Percentiles rank a stretch among this genome's conserved stretches.
Conservation (phyloP, 2,797 vertebrate species). For the Ctenosaura bakeri region DNA sequence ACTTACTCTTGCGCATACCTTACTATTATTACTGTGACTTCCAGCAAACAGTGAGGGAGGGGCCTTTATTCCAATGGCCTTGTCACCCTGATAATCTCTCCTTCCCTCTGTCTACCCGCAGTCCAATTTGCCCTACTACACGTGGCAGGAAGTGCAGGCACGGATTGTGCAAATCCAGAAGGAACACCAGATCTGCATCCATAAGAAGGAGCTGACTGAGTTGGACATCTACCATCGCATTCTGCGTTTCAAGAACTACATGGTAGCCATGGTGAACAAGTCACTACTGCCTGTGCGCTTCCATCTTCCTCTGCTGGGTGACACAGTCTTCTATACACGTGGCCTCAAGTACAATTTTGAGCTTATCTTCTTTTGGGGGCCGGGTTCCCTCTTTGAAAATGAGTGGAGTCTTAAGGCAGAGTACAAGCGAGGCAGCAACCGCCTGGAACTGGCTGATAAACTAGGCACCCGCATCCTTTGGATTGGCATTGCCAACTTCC, state of each 20-base stretch:
- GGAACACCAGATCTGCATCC: slow-evolving; percentile 99
- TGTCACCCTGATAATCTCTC: slow-evolving; percentile 28
- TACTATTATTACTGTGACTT: background rate
- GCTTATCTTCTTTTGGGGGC: slow-evolving; percentile 99
- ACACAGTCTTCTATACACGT: slow-evolving; percentile 92
- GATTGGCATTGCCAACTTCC: slow-evolving; percentile 97
- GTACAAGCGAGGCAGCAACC: slow-evolving; percentile 94
- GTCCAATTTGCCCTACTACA: slow-evolving; percentile 94
- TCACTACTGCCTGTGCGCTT: slow-evolving; percentile 95
- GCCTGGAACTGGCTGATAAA: slow-evolving; percentile 94
- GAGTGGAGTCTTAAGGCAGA: slow-evolving; percentile 97
- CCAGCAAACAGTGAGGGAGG: no score
- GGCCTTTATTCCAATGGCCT: background rate
- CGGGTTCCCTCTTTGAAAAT: slow-evolving; percentile 96
- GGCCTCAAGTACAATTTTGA: slow-evolving; percentile 99
- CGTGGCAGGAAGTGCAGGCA: slow-evolving; percentile 98
- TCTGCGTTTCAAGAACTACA: slow-evolving; percentile 99
- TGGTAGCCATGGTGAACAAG: slow-evolving; percentile 99
- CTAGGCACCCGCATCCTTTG: slow-evolving; percentile 95
- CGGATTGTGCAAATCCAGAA: slow-evolving; percentile 98
- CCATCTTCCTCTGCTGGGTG: slow-evolving; percentile 88
- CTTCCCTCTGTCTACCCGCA: slow-evolving; percentile 42
- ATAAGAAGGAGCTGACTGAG: slow-evolving; percentile 96
- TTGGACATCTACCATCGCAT: slow-evolving; percentile 98
- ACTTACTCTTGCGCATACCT: background rate